Percentiles rank a stretch among this genome's conserved stretches.
Conservation (phyloP, 2,888 invertebrate species). For the Ectobius pallidus region DNA sequence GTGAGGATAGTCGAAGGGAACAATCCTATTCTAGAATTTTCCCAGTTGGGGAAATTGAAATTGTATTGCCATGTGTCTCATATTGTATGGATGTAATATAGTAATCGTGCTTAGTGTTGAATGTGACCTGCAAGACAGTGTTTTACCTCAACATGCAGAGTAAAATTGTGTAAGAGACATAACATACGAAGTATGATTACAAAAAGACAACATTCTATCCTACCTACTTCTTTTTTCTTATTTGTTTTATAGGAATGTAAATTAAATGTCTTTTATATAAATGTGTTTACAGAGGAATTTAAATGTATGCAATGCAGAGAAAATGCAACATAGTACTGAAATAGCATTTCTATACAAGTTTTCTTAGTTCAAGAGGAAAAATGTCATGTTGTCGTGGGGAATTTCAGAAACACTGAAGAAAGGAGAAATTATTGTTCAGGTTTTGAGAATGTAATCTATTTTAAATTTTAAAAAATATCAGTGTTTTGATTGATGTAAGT, state of each 20-base stretch:
- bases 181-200: background rate
- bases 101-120: background rate
- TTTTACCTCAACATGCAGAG: no score
- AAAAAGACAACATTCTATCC: background rate
- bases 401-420: no score
- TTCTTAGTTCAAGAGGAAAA: no score
- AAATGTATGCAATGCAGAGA: conserved; percentile 3
- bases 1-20: no score
- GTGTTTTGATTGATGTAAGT: no score
- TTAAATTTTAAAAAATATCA: no score
- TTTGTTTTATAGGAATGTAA: background rate
- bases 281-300: background rate
- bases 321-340: background rate
- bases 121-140: background rate
- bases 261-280: conserved; percentile 12
- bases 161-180: background rate
- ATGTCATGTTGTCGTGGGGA: no score
- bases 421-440: no score
- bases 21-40: no score
- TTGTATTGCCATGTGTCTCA: no score
- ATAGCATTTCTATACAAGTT: background rate
- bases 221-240: background rate
- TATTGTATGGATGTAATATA: background rate
- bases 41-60: no score
- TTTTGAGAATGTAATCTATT: no score